Evolutionary conservation across 1,140 invertebrate species (phyloP).

Genomic region (Drosophila nikananu): DNA sequence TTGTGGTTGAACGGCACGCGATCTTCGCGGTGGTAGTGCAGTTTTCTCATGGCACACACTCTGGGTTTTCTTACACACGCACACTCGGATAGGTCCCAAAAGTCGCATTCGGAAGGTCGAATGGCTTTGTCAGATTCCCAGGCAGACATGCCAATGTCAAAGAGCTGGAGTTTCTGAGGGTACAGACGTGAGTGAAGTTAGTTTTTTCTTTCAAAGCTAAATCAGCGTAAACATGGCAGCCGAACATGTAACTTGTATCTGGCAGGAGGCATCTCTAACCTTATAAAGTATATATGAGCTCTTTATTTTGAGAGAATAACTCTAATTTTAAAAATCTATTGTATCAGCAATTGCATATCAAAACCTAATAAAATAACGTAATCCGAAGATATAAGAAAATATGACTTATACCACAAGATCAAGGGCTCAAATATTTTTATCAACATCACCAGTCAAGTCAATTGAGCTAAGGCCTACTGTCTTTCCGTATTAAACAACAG

Average conservation of each 20-base stretch:
- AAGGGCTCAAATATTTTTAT: not conserved
- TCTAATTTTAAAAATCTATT: too few species aligned
- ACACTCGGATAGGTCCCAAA: constrained; percentile 42
- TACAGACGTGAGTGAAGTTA: not conserved
- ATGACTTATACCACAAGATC: too few species aligned
- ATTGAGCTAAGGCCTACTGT: not conserved
- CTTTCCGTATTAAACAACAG: not conserved
- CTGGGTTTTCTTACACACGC: constrained; percentile 44
- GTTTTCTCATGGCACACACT: constrained; percentile 49
- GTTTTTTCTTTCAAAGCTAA: not conserved
- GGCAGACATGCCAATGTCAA: constrained; percentile 80
- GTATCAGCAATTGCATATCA: too few species aligned
- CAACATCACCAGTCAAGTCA: not conserved
- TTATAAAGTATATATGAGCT: not conserved
- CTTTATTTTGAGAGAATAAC: too few species aligned
- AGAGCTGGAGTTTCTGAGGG: constrained; percentile 38
- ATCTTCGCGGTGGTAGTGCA: constrained; percentile 38
- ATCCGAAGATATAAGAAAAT: too few species aligned
- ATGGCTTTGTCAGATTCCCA: constrained; percentile 61
- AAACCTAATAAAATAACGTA: too few species aligned
- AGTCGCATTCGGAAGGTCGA: constrained; percentile 57
- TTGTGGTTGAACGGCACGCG: constrained; percentile 61
- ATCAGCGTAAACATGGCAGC: not conserved
- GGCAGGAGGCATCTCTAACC: not conserved
- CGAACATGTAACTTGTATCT: not conserved